Evolutionary conservation across 35 echinoderm and acorn worm genomes (phyloP), one percentile per base, ranked within the genome.

Genomic region (Ophioderma brevispina): DNA sequence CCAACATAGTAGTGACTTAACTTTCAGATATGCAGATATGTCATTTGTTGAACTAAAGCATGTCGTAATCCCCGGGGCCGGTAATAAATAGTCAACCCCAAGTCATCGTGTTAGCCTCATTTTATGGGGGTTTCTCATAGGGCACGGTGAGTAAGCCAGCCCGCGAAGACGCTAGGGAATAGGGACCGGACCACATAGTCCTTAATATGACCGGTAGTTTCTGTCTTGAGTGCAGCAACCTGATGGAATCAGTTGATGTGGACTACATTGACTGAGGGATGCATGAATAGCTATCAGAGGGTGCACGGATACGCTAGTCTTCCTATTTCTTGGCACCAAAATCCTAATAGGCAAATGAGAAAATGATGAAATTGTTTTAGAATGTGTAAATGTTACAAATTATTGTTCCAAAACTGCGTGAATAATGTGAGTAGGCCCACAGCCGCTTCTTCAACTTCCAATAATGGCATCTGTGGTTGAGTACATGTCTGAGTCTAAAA

Each of bases 171-270:
- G 59, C 2, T n/a, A 94, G 55, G 85, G 95, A 99, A 79, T 99
- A 99, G 0, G 97, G 95, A 28, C 91, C n/a, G n/a, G n/a, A n/a
- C 91, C 55, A 95, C 97, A 50, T 95, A 76, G 52, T 99, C 97
- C 21, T 94, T 77, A 37, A n/a, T n/a, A 99, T 91, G 4, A 99
- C 97, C 33, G 97, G 97, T 17, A 95, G 36, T n/a, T 75, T 99
- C 97, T 0, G 63, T 19, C 70, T 95, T 82, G 28, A 99, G 78
- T 6, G 93, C 97, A 55, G 87, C 87, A 8, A 99, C 97, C 77
- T 99, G n/a, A 93, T 0, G 97, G 97, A 42, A 99, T 99, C n/a
- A 38, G 97, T 92, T n/a, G 93, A 94, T 32, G 97, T 99, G n/a
- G 18, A 99, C 91, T 21, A 93, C 86, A 56, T 99, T n/a, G n/a